Evolutionary conservation across 1,140 invertebrate species (phyloP), one percentile per base, ranked within the genome.

Genomic region (Magallana gigas): DNA sequence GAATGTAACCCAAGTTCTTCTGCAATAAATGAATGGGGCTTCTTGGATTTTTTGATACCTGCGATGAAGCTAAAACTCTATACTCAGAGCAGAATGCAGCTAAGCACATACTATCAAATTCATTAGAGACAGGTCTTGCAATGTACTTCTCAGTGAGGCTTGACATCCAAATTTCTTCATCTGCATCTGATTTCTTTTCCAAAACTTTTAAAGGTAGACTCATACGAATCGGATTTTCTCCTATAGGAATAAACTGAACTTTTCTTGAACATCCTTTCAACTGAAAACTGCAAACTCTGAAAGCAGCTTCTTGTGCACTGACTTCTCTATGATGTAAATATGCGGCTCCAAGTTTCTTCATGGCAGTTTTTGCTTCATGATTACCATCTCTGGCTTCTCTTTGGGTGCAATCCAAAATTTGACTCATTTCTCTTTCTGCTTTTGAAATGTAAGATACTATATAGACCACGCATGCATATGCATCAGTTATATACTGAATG

Each of bases 401-500:
- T 23, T 23, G 23, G 23, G 23, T 23, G 23, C 23, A 23, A 23
- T 23, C 23, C 23, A 23, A 23, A 23, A 23, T 23, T 23, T 23
- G 23, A 23, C 23, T 23, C 23, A 23, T 23, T 23, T 23, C 23
- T 23, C 23, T 23, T 23, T 23, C 23, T 91, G 58, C n/a, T 84
- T 88, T 88, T 1, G 87, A 85, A n/a, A 88, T 88, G 57, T 88
- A 88, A 14, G 58, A 68, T n/a, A 88, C 71, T 18, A 88, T 88
- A 57, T 88, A 85, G 11, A n/a, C 56, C 3, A 58, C 84, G 83
- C 87, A 88, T n/a, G 84, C 58, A 60, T 85, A 88, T 18, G 84
- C 88, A 81, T 90, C 88, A 14, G 76, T 60, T 7, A 89, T 57
- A 62, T n/a, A 90, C 57, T 90, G 90, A 8, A 90, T 87, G 62